Evolutionary conservation across 2,888 invertebrate genomes (phyloP), one percentile per base, ranked within the genome.

Genomic region (Creontiades dilutus): DNA sequence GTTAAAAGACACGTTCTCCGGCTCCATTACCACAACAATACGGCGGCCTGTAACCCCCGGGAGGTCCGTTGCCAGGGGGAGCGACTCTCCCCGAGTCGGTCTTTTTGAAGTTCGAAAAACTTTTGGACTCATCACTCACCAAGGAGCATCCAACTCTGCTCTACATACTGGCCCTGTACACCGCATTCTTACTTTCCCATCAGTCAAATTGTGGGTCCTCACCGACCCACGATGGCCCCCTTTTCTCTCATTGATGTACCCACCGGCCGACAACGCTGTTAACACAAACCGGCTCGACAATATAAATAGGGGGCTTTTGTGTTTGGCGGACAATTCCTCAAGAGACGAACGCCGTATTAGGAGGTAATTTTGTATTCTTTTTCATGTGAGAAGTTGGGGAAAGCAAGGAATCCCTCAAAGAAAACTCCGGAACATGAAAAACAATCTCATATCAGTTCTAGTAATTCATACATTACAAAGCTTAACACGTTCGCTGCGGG

Each of bases 121-220:
- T 78, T 78, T 37, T 47, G 78, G 37, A 46, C 78, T 78, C 78
- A 78, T 78, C 78, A 78, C 78, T 78, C 78, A 78, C 78, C 47
- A 47, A 46, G 78, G 47, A n/a, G n/a, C 37, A 47, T 47, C 46
- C 5, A 37, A 47, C 16, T n/a, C 37, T 78, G 78, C 78, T 78
- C 78, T 78, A 78, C 78, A 78, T 78, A 78, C 47, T 78, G 78
- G 37, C 78, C 78, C 46, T 46, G 78, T 68, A 23, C 23, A 23
- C 52, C 82, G 37, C 85, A 85, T 85, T 85, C 85, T 85, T 85
- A 85, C 85, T 85, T 85, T 85, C 57, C 85, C 85, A 61, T 85
- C 85, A 85, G 85, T 85, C 85, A 85, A 85, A 85, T 85, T 85
- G 85, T 85, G 85, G 55, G 57, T 85, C 61, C 85, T 61, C 85